phyloP scores from a whole-genome alignment of 2,797 vertebrate genomes.

The Enteromius fasciolatus region DNA sequence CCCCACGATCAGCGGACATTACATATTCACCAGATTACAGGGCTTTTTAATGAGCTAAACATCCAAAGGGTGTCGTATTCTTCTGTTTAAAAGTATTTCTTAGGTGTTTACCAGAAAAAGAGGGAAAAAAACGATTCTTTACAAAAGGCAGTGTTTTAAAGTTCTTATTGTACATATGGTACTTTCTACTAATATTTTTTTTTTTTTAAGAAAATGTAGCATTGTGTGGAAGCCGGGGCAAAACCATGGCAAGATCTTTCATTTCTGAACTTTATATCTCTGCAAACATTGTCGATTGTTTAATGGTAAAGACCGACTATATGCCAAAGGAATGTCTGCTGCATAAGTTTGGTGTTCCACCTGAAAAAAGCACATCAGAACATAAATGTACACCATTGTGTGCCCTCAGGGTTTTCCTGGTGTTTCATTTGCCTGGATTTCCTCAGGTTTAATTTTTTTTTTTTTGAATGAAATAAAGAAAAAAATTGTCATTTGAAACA shows the following conservation, averaged over 20 bases:
- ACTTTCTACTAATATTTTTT: conserved; percentile 70
- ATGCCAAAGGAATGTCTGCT: conserved; percentile 30
- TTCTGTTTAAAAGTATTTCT: conserved; percentile 53
- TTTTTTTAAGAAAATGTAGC: conserved; percentile 34
- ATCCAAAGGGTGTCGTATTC: conserved; percentile 44
- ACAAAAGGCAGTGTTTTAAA: conserved; percentile 66
- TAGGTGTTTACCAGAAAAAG: conserved; percentile 28
- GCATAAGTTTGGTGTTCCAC: not conserved
- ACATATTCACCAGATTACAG: conserved; percentile 58
- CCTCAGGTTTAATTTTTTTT: conserved; percentile 51
- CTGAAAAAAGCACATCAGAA: conserved; percentile 27
- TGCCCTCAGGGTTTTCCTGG: conserved; percentile 29
- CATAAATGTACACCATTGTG: not conserved
- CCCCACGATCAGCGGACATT: conserved; percentile 67
- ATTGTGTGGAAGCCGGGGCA: conserved; percentile 15
- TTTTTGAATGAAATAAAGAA: conserved; percentile 50
- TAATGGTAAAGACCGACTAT: not conserved
- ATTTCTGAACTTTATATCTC: conserved; percentile 13
- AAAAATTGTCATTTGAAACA: not conserved
- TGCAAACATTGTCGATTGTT: not conserved
- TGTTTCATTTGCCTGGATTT: conserved; percentile 41
- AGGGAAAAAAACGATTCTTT: conserved; percentile 57
- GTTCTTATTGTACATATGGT: conserved; percentile 70
- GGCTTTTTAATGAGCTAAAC: conserved; percentile 61
- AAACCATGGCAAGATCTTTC: not conserved